phyloP scores from a whole-genome alignment of 2,888 invertebrate species.

The Stenodera caucasica region DNA sequence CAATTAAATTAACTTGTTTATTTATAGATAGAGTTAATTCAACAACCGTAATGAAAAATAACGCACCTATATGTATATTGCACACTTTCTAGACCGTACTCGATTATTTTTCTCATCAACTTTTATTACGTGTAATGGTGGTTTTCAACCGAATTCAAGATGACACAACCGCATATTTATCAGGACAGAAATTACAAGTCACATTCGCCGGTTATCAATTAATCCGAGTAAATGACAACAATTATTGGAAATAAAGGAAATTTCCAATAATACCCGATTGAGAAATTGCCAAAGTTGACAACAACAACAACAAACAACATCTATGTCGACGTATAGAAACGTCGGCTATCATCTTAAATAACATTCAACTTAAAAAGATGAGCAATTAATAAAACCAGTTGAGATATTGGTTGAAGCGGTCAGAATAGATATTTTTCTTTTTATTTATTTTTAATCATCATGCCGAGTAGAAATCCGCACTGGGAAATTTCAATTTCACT shows the following conservation, averaged over 20 bases:
- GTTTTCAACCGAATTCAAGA: slow-evolving; percentile 22
- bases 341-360: neutral
- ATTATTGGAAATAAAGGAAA: neutral
- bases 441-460: neutral
- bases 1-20: neutral
- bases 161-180: slow-evolving; percentile 23
- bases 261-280: neutral
- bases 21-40: neutral
- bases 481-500: slow-evolving; percentile 7
- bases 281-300: neutral
- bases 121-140: slow-evolving; percentile 25
- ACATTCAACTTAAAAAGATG: neutral
- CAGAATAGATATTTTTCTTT: neutral
- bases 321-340: neutral
- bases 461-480: neutral
- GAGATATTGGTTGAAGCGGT: neutral
- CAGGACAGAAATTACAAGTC: slow-evolving; percentile 23
- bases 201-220: slow-evolving; percentile 26
- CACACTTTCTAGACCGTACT: slow-evolving; percentile 35
- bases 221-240: neutral
- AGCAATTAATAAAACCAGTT: slow-evolving; percentile 1
- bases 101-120: slow-evolving; percentile 12
- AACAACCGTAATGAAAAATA: neutral
- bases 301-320: neutral
- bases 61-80: too few relatives aligned